Evolutionary conservation across 2,888 invertebrate species (phyloP).

Genomic region (Argyresthia albistria): DNA sequence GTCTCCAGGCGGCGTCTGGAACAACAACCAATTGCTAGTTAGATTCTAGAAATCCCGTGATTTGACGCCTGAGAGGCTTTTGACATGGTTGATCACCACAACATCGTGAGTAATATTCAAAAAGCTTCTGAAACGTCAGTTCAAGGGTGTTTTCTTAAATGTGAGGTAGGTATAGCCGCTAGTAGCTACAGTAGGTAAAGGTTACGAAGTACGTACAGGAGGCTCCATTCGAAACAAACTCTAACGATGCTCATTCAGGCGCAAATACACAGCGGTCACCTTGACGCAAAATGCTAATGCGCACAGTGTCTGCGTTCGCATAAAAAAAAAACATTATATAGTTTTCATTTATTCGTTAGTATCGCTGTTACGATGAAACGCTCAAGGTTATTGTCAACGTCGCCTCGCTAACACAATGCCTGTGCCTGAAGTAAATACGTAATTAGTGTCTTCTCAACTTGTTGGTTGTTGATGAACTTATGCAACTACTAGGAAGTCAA

Average conservation of each 20-base stretch:
- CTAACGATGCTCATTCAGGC: slow-evolving; percentile 62
- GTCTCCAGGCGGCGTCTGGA: slow-evolving; percentile 86
- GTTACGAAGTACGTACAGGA: neutral
- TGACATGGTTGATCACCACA: too few species aligned
- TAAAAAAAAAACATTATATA: slow-evolving; percentile 23
- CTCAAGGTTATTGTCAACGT: slow-evolving; percentile 26
- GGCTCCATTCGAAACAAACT: slow-evolving; percentile 9
- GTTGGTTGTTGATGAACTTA: too few species aligned
- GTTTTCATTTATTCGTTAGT: slow-evolving; percentile 40
- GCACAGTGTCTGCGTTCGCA: slow-evolving; percentile 37
- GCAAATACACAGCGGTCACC: slow-evolving; percentile 61
- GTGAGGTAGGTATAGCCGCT: neutral
- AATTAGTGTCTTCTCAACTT: neutral
- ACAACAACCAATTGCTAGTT: neutral
- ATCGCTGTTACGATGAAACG: slow-evolving; percentile 27
- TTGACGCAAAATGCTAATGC: slow-evolving; percentile 64
- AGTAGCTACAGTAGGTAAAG: neutral
- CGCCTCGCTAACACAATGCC: neutral
- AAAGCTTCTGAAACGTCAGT: too few species aligned
- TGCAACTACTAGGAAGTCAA: too few species aligned
- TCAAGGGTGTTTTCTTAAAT: neutral
- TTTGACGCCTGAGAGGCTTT: too few species aligned
- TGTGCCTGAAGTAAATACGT: neutral
- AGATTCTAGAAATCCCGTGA: neutral
- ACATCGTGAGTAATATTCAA: too few species aligned